Conservation (phyloP, 2,797 vertebrate genomes). For the Clarias fuscus region DNA sequence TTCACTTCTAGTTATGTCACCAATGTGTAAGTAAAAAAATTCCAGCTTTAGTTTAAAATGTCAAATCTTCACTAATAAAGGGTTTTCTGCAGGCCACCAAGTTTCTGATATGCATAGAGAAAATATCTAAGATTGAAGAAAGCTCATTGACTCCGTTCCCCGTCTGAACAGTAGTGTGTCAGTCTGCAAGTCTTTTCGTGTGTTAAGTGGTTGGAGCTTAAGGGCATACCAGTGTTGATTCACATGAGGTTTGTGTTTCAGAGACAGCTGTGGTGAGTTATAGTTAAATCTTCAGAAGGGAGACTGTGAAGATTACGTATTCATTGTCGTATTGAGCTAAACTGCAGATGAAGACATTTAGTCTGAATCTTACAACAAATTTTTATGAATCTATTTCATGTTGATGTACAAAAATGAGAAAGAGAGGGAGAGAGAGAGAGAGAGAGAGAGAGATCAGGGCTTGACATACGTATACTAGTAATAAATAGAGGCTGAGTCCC, state of each 20-base stretch:
- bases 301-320: constrained; percentile 40
- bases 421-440: background rate
- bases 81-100: background rate
- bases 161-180: constrained; percentile 38
- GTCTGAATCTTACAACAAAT: background rate
- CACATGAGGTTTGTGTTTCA: constrained; percentile 41
- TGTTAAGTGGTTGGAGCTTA: constrained; percentile 48
- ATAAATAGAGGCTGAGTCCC: background rate
- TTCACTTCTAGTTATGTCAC: background rate
- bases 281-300: constrained; percentile 51
- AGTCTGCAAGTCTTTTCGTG: constrained; percentile 53
- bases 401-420: too few relatives aligned
- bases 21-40: background rate
- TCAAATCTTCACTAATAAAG: background rate
- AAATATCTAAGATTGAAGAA: constrained; percentile 27
- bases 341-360: constrained; percentile 35
- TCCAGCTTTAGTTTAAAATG: background rate
- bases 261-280: constrained; percentile 64
- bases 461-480: background rate
- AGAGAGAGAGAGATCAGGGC: background rate
- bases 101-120: background rate
- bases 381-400: background rate
- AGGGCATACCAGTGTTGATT: constrained; percentile 46
- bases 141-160: constrained; percentile 28
- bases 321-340: constrained; percentile 56